Evolutionary conservation across 2,888 invertebrate genomes (phyloP).

Genomic region (Erebia aethiops): DNA sequence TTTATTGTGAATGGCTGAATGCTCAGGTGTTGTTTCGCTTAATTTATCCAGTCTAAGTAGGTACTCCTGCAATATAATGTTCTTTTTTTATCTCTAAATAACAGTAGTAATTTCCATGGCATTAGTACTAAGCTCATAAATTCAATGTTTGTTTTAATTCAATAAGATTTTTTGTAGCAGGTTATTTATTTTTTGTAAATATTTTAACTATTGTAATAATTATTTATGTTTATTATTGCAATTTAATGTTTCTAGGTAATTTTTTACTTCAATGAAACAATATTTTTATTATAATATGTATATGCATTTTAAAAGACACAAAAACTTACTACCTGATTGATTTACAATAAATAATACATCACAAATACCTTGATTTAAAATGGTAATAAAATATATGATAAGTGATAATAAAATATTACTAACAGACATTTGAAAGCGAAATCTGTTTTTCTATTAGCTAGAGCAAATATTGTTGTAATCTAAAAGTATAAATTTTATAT

Average conservation of each 20-base stretch:
- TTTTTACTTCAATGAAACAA: neutral
- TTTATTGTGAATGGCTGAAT: too few relatives aligned
- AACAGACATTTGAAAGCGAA: too few relatives aligned
- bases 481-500: neutral
- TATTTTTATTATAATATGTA: neutral
- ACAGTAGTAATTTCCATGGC: neutral
- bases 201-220: too few relatives aligned
- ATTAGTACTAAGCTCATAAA: neutral
- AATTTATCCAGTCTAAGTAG: neutral
- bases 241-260: conserved; percentile 7
- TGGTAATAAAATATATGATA: too few relatives aligned
- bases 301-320: neutral
- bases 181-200: too few relatives aligned
- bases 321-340: neutral
- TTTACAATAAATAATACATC: neutral
- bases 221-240: neutral
- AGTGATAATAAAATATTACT: too few relatives aligned
- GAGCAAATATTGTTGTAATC: neutral
- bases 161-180: too few relatives aligned
- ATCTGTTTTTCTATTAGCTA: too few relatives aligned
- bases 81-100: neutral
- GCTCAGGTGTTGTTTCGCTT: too few relatives aligned
- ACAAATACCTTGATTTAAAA: neutral
- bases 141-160: neutral
- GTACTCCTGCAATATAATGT: neutral